Evolutionary conservation across 2,113 vertebrate genomes (phyloP).

Genomic region (Trochalopteron elliotii): DNA sequence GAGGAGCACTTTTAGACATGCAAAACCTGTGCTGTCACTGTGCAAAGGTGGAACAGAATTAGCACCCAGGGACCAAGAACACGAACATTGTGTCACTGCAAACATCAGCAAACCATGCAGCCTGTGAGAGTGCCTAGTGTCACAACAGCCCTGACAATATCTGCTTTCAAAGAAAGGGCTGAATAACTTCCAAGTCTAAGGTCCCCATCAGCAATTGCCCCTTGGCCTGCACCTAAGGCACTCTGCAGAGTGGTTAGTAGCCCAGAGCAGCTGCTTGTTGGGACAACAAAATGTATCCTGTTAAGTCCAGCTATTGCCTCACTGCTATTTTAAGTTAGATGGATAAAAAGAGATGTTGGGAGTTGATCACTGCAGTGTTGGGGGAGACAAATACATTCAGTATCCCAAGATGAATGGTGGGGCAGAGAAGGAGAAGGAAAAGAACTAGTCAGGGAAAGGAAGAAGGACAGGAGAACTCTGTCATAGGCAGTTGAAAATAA

Average conservation of each 20-base stretch:
- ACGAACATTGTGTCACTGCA: accelerated
- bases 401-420: background rate
- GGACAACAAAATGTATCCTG: background rate
- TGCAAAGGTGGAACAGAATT: background rate
- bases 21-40: accelerated
- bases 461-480: background rate
- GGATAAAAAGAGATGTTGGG: background rate
- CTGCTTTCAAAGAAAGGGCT: background rate
- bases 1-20: background rate
- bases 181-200: background rate
- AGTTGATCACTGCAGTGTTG: background rate
- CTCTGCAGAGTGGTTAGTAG: background rate
- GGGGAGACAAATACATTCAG: background rate
- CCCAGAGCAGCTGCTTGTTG: conserved; percentile 15
- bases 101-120: background rate
- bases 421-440: background rate
- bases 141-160: background rate
- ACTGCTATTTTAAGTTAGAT: conserved; percentile 23
- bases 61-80: background rate
- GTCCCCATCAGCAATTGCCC: background rate
- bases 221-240: background rate
- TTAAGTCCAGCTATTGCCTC: background rate
- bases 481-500: background rate
- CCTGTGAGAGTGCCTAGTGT: accelerated
- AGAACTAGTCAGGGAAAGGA: background rate